Percentiles rank a stretch among this genome's conserved stretches.
These are phyloP conservation scores for Botrylloides violaceus DNA, from an alignment of 23 tunicate genomes.

Conservation along the genomic window DNA sequence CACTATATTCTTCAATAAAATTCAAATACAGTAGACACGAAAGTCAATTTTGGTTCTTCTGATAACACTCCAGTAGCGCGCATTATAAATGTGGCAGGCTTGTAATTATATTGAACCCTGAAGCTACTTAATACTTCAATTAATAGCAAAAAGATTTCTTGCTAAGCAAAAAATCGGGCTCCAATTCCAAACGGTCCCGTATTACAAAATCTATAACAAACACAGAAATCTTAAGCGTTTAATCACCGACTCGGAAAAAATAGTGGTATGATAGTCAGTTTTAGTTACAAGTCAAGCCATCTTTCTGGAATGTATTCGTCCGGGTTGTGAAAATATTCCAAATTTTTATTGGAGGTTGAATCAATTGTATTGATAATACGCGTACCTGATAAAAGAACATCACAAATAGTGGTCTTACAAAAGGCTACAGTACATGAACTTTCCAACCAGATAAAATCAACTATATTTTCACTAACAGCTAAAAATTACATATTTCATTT, in stretches of 20 bases:
- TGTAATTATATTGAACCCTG: conserved; percentile 24
- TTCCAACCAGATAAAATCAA: too few relatives aligned
- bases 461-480: too few relatives aligned
- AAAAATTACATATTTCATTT: too few relatives aligned
- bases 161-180: conserved; percentile 27
- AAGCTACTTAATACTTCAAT: conserved; percentile 32
- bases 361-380: not conserved
- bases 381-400: too few relatives aligned
- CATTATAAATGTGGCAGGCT: conserved; percentile 11
- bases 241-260: too few relatives aligned
- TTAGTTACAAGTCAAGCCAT: too few relatives aligned
- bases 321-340: not conserved
- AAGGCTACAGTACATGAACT: too few relatives aligned
- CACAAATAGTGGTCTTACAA: too few relatives aligned
- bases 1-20: too few relatives aligned
- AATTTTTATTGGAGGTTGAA: not conserved
- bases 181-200: conserved; percentile 32
- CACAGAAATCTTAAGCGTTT: too few relatives aligned
- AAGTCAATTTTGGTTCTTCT: not conserved
- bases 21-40: not conserved
- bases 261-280: too few relatives aligned
- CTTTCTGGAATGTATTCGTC: not conserved
- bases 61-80: not conserved
- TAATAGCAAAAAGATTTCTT: conserved; percentile 17
- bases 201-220: conserved; percentile 17